Evolutionary conservation across 2,888 invertebrate species (phyloP).

Genomic region (Trichacis sp.): DNA sequence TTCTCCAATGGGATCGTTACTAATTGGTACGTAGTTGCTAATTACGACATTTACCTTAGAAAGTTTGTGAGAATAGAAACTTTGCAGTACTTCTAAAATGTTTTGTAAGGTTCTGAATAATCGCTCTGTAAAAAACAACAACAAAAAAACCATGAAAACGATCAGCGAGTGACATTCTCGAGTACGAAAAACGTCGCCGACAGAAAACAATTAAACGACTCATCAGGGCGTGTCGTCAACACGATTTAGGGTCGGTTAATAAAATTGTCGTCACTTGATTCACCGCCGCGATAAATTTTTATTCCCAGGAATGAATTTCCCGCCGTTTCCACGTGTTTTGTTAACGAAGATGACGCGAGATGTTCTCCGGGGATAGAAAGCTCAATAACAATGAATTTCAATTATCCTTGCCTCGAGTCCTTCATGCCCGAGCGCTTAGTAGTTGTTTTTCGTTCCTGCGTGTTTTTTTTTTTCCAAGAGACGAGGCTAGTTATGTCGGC

Average conservation of each 20-base stretch:
- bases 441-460: not conserved
- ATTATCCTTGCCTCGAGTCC: not conserved
- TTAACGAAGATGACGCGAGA: not conserved
- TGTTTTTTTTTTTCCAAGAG: not conserved
- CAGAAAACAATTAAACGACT: not conserved
- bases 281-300: not conserved
- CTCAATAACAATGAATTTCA: not conserved
- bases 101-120: too few relatives aligned
- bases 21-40: too few relatives aligned
- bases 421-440: not conserved
- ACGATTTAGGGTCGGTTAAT: not conserved
- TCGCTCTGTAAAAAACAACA: too few relatives aligned
- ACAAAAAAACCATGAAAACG: too few relatives aligned
- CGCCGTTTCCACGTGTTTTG: not conserved
- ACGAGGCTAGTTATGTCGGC: not conserved
- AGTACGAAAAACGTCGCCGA: not conserved
- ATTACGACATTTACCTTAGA: too few relatives aligned
- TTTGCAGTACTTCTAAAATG: too few relatives aligned
- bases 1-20: too few relatives aligned
- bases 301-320: not conserved
- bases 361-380: not conserved
- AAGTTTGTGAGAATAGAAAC: too few relatives aligned
- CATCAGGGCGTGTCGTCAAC: not conserved
- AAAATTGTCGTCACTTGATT: not conserved
- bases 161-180: not conserved